These are phyloP conservation scores for Brachyhypopomus gauderio DNA, from an alignment of 2,113 vertebrate species.

Conservation along the genomic window DNA sequence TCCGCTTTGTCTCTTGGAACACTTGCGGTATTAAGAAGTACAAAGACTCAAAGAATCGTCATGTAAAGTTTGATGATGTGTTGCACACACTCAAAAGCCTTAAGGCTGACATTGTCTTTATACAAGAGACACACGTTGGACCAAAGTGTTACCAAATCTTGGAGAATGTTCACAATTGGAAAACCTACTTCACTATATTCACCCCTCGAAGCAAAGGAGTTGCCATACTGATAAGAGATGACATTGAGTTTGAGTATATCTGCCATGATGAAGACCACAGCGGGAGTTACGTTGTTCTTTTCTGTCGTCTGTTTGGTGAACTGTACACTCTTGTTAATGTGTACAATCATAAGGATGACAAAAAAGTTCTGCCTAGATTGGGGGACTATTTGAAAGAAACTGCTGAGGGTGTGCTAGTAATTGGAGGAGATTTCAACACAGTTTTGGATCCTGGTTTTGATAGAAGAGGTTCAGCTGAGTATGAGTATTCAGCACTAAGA, in stretches of 20 bases:
- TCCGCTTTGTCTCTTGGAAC: conserved; percentile 44
- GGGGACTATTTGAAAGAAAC: conserved; percentile 62
- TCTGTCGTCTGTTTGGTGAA: conserved; percentile 35
- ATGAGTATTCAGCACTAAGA: conserved; percentile 17
- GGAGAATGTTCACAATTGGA: background rate
- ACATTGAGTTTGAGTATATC: conserved; percentile 22
- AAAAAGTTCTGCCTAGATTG: conserved; percentile 36
- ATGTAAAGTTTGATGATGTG: background rate
- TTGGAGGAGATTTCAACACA: conserved; percentile 46
- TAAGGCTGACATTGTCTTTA: conserved; percentile 9
- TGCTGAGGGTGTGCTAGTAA: conserved; percentile 34
- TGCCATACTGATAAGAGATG: conserved; percentile 34
- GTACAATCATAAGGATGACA: conserved; percentile 53
- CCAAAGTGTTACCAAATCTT: background rate
- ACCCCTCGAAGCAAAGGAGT: conserved; percentile 32
- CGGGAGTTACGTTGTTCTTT: conserved; percentile 45
- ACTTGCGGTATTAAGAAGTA: conserved; percentile 24
- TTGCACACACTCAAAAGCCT: background rate
- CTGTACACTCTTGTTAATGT: conserved; percentile 57
- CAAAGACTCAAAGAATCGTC: background rate
- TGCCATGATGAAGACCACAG: conserved; percentile 35
- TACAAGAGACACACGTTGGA: conserved; percentile 48
- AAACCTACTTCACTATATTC: conserved; percentile 9
- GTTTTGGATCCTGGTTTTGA: conserved; percentile 43
- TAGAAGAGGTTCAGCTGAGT: background rate